Conservation (phyloP, 2,797 vertebrate genomes). For the Tolypeutes matacus region DNA sequence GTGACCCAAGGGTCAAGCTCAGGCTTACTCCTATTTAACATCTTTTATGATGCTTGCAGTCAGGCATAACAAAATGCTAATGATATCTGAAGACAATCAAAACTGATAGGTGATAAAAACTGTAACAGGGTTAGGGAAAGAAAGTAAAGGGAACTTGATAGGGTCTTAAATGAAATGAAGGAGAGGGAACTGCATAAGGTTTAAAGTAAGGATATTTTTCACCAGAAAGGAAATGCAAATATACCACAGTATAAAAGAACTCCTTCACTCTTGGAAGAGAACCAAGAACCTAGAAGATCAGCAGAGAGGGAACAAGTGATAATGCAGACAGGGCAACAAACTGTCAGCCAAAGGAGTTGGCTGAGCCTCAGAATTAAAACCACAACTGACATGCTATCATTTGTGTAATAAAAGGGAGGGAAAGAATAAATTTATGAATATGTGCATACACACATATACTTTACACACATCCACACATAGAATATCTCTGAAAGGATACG, state of each 20-base stretch:
- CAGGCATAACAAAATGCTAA: constrained; percentile 34
- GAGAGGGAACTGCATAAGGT: not conserved
- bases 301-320: not conserved
- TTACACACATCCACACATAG: not conserved
- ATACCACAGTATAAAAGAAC: not conserved
- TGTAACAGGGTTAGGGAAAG: not conserved
- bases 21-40: constrained; percentile 65
- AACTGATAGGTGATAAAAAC: constrained; percentile 29
- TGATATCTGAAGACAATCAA: constrained; percentile 48
- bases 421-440: not conserved
- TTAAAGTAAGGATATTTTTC: constrained; percentile 33
- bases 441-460: not conserved
- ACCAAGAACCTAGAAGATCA: constrained; percentile 33
- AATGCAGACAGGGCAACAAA: not conserved
- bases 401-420: not conserved
- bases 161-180: not conserved
- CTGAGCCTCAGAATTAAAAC: constrained; percentile 35
- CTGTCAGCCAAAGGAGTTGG: not conserved
- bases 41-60: constrained; percentile 59
- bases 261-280: not conserved
- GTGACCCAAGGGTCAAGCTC: constrained; percentile 65
- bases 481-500: not conserved
- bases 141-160: constrained; percentile 19
- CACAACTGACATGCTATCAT: not conserved
- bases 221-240: constrained; percentile 26